These are phyloP conservation scores for Caenorhabditis uteleia DNA, from an alignment of 2,888 invertebrate genomes.

Conservation along the genomic window DNA sequence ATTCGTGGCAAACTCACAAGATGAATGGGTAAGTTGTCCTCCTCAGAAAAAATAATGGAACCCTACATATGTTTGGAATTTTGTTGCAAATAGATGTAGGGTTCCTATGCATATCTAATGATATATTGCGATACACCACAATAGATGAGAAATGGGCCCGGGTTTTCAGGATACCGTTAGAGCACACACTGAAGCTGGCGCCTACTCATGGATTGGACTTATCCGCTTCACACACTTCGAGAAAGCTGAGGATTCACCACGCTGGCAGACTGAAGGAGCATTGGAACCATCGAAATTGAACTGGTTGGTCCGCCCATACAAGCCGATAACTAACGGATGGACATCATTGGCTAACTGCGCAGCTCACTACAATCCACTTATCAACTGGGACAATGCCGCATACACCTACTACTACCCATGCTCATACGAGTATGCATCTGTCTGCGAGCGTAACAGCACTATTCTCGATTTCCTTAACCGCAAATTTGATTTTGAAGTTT, in stretches of 20 bases:
- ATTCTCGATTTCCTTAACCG: constrained; percentile 33
- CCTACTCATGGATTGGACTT: constrained; percentile 46
- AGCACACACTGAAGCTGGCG: constrained; percentile 19
- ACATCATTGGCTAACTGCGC: constrained; percentile 40
- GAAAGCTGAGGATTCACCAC: constrained; percentile 13
- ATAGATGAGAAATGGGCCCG: background rate
- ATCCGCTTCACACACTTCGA: constrained; percentile 29
- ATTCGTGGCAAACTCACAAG: constrained; percentile 44
- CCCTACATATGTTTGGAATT: no score
- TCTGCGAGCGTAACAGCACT: constrained; percentile 50
- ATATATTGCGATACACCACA: constrained; percentile 17
- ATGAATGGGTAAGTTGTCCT: constrained; percentile 44
- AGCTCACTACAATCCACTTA: constrained; percentile 40
- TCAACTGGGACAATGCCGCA: constrained; percentile 16
- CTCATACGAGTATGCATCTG: constrained; percentile 25
- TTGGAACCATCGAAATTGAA: constrained; percentile 33
- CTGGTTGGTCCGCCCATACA: constrained; percentile 45
- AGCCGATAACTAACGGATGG: constrained; percentile 44
- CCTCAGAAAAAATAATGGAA: no score
- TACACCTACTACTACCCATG: constrained; percentile 48
- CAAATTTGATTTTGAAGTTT: constrained; percentile 30
- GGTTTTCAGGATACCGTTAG: constrained; percentile 27
- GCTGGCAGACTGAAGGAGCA: constrained; percentile 40
- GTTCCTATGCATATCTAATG: constrained; percentile 35
- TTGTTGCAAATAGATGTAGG: no score